These are phyloP conservation scores for Ladona fulva DNA, from an alignment of 1,140 invertebrate genomes.

Conservation along the genomic window DNA sequence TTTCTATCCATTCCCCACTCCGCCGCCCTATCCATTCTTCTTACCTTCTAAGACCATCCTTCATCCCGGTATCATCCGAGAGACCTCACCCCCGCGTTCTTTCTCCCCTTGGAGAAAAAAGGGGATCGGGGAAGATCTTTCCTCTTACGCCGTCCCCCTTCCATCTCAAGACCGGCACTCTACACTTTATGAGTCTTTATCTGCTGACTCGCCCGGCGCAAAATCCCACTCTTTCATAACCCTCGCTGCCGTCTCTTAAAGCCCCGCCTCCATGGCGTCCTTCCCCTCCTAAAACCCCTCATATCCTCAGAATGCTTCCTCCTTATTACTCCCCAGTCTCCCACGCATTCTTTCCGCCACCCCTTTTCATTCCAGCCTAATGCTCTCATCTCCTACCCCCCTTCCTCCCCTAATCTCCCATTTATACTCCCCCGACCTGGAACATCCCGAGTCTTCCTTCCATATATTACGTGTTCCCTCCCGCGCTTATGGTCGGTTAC, in stretches of 20 bases:
- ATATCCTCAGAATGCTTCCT: constrained; percentile 4
- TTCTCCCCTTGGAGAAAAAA: neutral
- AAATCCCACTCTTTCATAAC: constrained; percentile 9
- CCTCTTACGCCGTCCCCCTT: neutral
- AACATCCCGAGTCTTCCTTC: neutral
- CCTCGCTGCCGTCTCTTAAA: neutral
- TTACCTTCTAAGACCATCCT: neutral
- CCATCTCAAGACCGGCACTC: neutral
- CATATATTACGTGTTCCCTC: too few relatives aligned
- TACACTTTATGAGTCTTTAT: neutral
- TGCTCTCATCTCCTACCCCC: neutral
- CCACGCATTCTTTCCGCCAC: neutral
- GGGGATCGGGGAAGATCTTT: neutral
- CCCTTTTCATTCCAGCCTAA: neutral
- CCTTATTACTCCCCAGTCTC: neutral
- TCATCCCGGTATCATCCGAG: neutral
- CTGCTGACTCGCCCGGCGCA: neutral
- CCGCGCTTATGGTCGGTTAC: too few relatives aligned
- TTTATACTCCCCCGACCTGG: neutral
- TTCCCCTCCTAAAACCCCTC: neutral
- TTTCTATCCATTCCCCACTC: neutral
- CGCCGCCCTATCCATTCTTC: neutral
- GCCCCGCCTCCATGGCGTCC: neutral
- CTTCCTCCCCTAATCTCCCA: neutral
- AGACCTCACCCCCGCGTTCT: neutral